Percentiles rank a stretch among this genome's conserved stretches.
phyloP scores from a whole-genome alignment of 2,888 invertebrate genomes.

The Napeogenes inachia region DNA sequence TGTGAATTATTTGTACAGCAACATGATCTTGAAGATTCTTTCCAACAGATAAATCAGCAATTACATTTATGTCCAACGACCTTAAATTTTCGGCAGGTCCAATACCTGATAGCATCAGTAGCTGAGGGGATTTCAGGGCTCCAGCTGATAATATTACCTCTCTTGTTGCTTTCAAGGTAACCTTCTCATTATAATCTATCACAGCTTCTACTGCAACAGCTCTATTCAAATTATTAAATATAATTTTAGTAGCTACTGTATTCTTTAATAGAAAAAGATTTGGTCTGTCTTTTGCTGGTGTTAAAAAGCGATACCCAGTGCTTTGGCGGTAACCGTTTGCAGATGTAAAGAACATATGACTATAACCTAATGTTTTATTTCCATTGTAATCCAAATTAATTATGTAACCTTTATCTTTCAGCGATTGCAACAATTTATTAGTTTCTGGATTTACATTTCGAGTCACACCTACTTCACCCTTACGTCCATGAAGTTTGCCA shows the following conservation, averaged over 20 bases:
- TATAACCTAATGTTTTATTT: conserved; percentile 41
- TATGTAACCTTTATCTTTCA: conserved; percentile 43
- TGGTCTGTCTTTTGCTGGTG: conserved; percentile 32
- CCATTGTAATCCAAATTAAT: conserved; percentile 43
- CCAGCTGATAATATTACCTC: conserved; percentile 50
- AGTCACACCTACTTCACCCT: conserved; percentile 35
- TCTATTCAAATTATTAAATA: conserved; percentile 40
- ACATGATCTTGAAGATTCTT: conserved; percentile 43
- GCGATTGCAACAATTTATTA: conserved; percentile 38
- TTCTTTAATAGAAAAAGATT: conserved; percentile 43
- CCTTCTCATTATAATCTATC: conserved; percentile 24
- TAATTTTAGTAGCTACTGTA: conserved; percentile 39
- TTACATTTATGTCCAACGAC: conserved; percentile 36
- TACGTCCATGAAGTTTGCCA: conserved; percentile 33
- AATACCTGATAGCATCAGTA: conserved; percentile 49
- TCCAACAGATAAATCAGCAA: conserved; percentile 45
- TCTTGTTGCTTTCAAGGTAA: conserved; percentile 36
- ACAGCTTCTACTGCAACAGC: conserved; percentile 40
- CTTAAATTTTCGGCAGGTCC: conserved; percentile 43
- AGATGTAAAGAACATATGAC: conserved; percentile 37
- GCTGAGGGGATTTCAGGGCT: conserved; percentile 42
- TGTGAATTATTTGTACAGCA: conserved; percentile 22
- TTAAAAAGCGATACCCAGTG: conserved; percentile 40
- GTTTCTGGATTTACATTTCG: conserved; percentile 28
- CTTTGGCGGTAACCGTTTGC: conserved; percentile 41